Evolutionary conservation across 2,113 vertebrate species (phyloP), one percentile per base, ranked within the genome.

Genomic region (Scartelaos histophorus): DNA sequence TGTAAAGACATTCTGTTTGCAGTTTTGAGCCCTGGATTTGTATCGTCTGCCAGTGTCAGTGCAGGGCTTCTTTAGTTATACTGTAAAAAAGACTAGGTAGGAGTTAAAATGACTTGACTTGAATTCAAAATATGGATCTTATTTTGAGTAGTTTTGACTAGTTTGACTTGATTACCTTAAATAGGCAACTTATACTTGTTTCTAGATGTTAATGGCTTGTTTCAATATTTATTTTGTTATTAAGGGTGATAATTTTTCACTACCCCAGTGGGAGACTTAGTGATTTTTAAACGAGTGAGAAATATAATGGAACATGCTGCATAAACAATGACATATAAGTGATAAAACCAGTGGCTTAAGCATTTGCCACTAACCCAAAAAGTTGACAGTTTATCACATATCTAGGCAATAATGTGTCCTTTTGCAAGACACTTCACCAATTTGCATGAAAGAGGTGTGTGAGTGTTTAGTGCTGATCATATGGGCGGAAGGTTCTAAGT

Each of bases 1-100:
- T 53, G 85, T 88, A 83, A 88, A 90, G 87, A 81, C 79, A 75
- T 78, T 83, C 81, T 82, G 82, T 58, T 74, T 75, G 82, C 71
- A 61, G 83, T 75, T 83, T 89, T 86, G 79, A 90, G 86, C 84
- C 71, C 56, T 58, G 56, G 56, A 25, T 58, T 66, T 49, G 66
- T 21, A 13, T 65, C 58, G 19, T 72, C 47, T 12, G 38, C 25
- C 15, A 45, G 66, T 43, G 25, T 57, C 57, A 38, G 13, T 57
- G 51, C 51, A 54, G 62, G 25, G 66, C 61, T 74, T 71, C 57
- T 47, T 77, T 9, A 45, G 67, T 7, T 19, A 7, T 19, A 21
- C 51, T 21, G 51, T 9, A n/a, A n/a, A 21, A 51, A 21, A 21
- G 19, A 54, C 7, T 5, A n/a, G 1, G 51, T 7, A 54, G 49